A percentile compares a stretch with the other conserved stretches of the same genome.
These are phyloP conservation scores for Nysson spinosus DNA, from an alignment of 2,888 invertebrate genomes.

Conservation along the genomic window DNA sequence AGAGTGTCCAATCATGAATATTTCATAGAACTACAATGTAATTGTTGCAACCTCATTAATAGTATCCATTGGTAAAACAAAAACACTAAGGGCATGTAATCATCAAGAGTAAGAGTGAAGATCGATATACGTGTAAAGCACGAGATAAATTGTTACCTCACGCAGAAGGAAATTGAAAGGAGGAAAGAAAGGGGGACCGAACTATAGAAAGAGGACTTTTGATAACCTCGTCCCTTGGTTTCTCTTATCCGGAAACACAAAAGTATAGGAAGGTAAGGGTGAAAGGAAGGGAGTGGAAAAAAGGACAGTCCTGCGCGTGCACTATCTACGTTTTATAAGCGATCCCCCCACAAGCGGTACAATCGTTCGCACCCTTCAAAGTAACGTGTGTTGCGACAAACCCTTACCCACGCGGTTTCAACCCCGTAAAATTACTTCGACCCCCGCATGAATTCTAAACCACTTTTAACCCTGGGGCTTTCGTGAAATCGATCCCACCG, in stretches of 20 bases:
- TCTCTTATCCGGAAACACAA: constrained; percentile 23
- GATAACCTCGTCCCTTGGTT: constrained; percentile 24
- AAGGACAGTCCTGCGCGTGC: constrained; percentile 40
- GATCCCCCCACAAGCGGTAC: constrained; percentile 12
- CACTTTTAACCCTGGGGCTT: constrained; percentile 24
- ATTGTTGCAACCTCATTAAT: no score
- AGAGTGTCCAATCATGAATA: no score
- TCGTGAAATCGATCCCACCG: constrained; percentile 42
- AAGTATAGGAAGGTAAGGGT: constrained; percentile 10
- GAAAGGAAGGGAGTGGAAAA: constrained; percentile 18
- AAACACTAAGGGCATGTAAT: no score
- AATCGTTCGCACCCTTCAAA: constrained; percentile 21
- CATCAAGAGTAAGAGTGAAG: no score
- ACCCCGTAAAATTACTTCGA: constrained; percentile 34
- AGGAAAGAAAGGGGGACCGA: neutral
- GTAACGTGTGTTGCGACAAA: constrained; percentile 27
- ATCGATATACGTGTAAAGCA: neutral
- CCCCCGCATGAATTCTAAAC: constrained; percentile 18
- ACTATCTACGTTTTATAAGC: constrained; percentile 29
- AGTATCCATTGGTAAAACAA: no score
- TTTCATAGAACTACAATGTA: no score
- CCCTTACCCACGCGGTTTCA: constrained; percentile 25
- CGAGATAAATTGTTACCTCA: constrained; percentile 7
- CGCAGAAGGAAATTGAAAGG: constrained; percentile 9
- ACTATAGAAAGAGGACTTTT: constrained; percentile 25